Evolutionary conservation across 2,888 invertebrate species (phyloP).

Genomic region (Acanthococcus lagerstroemiae): DNA sequence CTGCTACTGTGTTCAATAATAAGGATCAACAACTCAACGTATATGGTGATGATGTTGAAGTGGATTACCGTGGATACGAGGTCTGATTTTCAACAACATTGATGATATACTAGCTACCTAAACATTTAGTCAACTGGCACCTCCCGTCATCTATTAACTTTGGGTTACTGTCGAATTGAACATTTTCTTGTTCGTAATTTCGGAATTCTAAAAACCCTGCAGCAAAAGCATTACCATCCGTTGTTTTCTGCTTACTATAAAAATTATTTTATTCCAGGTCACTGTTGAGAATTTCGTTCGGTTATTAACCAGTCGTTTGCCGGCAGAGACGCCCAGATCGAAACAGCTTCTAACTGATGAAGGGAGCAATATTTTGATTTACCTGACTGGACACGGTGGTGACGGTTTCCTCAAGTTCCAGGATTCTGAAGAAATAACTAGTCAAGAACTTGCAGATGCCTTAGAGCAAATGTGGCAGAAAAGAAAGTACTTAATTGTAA

Average conservation of each 20-base stretch:
- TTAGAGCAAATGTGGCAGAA: slow-evolving; percentile 99
- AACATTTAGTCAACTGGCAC: background rate
- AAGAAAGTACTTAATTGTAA: slow-evolving; percentile 54
- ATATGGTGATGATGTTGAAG: slow-evolving; percentile 98
- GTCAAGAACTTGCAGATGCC: slow-evolving; percentile 95
- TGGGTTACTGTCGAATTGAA: background rate
- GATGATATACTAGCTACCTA: background rate
- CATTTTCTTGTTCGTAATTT: slow-evolving; percentile 37
- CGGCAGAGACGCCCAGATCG: slow-evolving; percentile 74
- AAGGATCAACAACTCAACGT: slow-evolving; percentile 97
- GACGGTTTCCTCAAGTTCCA: slow-evolving; percentile 99
- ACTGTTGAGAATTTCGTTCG: slow-evolving; percentile 98
- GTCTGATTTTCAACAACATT: too few species aligned
- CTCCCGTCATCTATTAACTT: background rate
- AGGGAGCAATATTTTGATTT: slow-evolving; percentile 91
- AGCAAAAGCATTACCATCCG: too few species aligned
- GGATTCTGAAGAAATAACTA: slow-evolving; percentile 97
- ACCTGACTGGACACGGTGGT: slow-evolving; percentile 92
- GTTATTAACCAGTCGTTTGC: slow-evolving; percentile 55
- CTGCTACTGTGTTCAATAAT: slow-evolving; percentile 96
- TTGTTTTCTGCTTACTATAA: too few species aligned
- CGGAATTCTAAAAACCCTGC: too few species aligned
- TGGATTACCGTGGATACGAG: slow-evolving; percentile 91
- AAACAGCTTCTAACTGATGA: slow-evolving; percentile 92
- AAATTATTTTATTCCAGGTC: too few species aligned